phyloP scores from a whole-genome alignment of 2,797 vertebrate species.

The Pseudochirops corinnae region DNA sequence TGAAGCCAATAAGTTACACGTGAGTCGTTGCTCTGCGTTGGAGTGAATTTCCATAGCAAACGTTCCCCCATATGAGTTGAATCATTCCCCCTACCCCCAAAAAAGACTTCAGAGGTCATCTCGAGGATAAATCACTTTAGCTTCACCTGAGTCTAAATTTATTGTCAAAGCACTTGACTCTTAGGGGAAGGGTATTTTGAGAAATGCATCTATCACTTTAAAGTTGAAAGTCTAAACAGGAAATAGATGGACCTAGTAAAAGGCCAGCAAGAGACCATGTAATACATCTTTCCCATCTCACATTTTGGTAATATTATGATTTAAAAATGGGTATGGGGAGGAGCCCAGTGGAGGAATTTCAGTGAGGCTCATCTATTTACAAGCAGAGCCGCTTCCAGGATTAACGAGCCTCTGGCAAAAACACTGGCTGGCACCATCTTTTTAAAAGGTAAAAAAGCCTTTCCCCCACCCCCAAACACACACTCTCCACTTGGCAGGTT shows the following conservation, averaged over 20 bases:
- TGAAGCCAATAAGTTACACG: background rate
- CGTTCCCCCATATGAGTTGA: background rate
- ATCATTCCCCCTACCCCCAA: background rate
- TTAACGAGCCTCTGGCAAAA: conserved; percentile 63
- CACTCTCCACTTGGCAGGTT: conserved; percentile 55
- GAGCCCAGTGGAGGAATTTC: conserved; percentile 48
- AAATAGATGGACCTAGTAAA: conserved; percentile 30
- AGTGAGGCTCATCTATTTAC: conserved; percentile 49
- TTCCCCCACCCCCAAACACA: background rate
- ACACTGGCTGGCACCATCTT: conserved; percentile 57
- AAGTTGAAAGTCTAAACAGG: conserved; percentile 48
- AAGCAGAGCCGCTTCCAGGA: conserved; percentile 62
- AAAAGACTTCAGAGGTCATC: background rate
- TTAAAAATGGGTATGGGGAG: conserved; percentile 55
- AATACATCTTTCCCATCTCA: conserved; percentile 18
- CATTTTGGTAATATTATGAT: conserved; percentile 47
- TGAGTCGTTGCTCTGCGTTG: background rate
- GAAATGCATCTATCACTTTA: conserved; percentile 53
- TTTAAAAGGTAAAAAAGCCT: conserved; percentile 59
- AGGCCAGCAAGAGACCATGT: conserved; percentile 40
- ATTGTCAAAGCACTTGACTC: conserved; percentile 3
- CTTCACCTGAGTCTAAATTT: background rate
- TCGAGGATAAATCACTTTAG: background rate
- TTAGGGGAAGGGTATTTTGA: conserved; percentile 31
- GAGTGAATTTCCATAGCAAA: background rate